These are phyloP conservation scores for Dermolepida albohirtum DNA, from an alignment of 2,888 invertebrate genomes.

Conservation along the genomic window DNA sequence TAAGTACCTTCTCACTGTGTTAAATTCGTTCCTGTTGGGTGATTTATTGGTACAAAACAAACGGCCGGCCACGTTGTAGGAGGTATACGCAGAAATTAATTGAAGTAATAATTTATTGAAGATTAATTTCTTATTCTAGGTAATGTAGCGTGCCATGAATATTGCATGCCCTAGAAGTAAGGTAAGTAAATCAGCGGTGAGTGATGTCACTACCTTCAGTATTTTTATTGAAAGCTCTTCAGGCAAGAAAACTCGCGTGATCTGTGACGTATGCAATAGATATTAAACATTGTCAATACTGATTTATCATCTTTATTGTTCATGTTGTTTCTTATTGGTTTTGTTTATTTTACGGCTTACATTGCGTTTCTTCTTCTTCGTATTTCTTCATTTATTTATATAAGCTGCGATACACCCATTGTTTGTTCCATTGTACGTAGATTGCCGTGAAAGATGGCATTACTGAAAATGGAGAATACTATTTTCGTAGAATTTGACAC, in stretches of 20 bases:
- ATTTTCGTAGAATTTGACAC: no score
- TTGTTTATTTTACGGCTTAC: no score
- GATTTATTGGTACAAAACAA: conserved; percentile 52
- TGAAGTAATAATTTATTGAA: conserved; percentile 55
- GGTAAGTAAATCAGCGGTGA: conserved; percentile 50
- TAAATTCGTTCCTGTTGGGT: conserved; percentile 50
- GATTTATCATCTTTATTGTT: conserved; percentile 3
- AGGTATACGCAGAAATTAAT: conserved; percentile 57
- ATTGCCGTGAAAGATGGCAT: no score
- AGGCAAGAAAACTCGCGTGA: conserved; percentile 45
- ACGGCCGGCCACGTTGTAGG: conserved; percentile 53
- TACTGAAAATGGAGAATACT: no score
- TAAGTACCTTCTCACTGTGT: conserved; percentile 42
- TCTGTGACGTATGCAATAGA: conserved; percentile 29
- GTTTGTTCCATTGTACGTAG: no score
- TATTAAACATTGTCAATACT: conserved; percentile 18
- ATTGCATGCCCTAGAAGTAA: conserved; percentile 45
- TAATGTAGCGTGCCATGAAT: conserved; percentile 53
- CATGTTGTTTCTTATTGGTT: no score
- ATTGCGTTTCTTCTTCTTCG: no score
- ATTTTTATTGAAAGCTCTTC: conserved; percentile 45
- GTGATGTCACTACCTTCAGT: conserved; percentile 48
- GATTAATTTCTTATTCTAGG: conserved; percentile 55
- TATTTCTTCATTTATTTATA: no score
- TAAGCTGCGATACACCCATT: no score